phyloP scores from a whole-genome alignment of 35 echinoderm and acorn worm species.

The Amphiura filiformis region DNA sequence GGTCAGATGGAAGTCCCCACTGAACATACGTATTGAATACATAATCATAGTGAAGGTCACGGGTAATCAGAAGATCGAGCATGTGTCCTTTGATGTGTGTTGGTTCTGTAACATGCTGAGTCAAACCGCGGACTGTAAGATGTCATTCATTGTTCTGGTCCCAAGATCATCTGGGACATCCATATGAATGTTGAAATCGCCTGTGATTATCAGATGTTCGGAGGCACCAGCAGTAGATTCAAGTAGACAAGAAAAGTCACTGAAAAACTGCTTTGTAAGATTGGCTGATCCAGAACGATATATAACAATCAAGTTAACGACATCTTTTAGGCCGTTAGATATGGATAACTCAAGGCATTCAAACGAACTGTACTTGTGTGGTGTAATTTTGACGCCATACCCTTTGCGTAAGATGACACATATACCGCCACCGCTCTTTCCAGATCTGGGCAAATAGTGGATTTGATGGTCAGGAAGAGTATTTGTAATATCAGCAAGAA shows the following conservation, averaged over 20 bases:
- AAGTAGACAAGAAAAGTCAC: not conserved
- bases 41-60: slow-evolving; percentile 8
- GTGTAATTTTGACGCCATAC: not conserved
- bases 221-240: not conserved
- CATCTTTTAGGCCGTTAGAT: not conserved
- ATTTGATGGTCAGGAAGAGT: slow-evolving; percentile 25
- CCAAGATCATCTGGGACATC: not conserved
- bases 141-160: slow-evolving; percentile 3
- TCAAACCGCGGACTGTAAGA: not conserved
- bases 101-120: slow-evolving; percentile 13
- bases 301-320: slow-evolving; percentile 8
- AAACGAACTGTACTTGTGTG: slow-evolving; percentile 16
- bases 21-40: not conserved
- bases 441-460: not conserved
- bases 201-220: not conserved
- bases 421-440: slow-evolving; percentile 33
- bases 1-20: slow-evolving; percentile 11
- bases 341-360: slow-evolving; percentile 23
- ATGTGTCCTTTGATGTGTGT: not conserved
- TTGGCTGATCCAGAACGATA: slow-evolving; percentile 9
- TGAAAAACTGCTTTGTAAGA: not conserved
- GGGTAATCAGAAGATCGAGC: not conserved
- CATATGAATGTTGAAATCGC: slow-evolving; percentile 1
- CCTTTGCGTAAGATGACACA: slow-evolving; percentile 25
- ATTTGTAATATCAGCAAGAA: slow-evolving; percentile 32